Percentiles rank a stretch among this genome's conserved stretches.
Evolutionary conservation across 2,888 invertebrate species (phyloP).

Genomic region (Psococerastis gibbosa): DNA sequence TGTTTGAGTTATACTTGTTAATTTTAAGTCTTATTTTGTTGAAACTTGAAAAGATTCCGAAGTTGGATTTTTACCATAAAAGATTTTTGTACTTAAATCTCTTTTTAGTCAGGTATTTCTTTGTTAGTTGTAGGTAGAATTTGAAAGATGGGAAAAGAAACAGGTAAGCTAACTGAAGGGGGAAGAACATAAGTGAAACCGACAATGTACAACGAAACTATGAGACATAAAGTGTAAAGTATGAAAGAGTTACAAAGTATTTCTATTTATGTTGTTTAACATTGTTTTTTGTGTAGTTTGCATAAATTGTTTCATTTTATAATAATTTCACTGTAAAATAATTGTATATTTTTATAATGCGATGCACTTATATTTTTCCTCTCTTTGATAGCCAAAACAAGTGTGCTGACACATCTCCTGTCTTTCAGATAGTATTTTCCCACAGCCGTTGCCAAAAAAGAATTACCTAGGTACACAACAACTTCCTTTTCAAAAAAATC

Average conservation of each 20-base stretch:
- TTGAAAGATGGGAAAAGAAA: not conserved
- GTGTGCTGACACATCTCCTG: not conserved
- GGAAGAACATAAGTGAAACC: conserved; percentile 8
- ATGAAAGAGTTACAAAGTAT: conserved; percentile 6
- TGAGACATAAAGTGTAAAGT: conserved; percentile 3
- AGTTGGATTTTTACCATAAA: not conserved
- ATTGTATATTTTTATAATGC: conserved; percentile 9
- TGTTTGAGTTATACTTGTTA: conserved; percentile 17
- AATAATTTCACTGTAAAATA: conserved; percentile 8
- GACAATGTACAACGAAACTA: conserved; percentile 8
- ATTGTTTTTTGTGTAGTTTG: conserved; percentile 8
- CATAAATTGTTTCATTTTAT: conserved; percentile 8
- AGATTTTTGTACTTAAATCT: not conserved
- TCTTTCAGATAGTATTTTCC: not conserved
- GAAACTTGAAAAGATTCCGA: not conserved
- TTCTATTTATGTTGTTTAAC: conserved; percentile 10
- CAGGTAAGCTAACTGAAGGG: not conserved
- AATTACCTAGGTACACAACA: too few relatives aligned
- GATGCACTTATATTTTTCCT: conserved; percentile 8
- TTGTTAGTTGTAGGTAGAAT: not conserved
- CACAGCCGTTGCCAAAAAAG: not conserved
- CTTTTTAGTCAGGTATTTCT: not conserved
- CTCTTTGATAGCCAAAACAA: not conserved
- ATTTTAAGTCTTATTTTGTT: conserved; percentile 11
- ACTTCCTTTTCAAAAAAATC: too few relatives aligned